Evolutionary conservation across 2,113 vertebrate species (phyloP), one percentile per base, ranked within the genome.

Genomic region (Aviceda subcristata): DNA sequence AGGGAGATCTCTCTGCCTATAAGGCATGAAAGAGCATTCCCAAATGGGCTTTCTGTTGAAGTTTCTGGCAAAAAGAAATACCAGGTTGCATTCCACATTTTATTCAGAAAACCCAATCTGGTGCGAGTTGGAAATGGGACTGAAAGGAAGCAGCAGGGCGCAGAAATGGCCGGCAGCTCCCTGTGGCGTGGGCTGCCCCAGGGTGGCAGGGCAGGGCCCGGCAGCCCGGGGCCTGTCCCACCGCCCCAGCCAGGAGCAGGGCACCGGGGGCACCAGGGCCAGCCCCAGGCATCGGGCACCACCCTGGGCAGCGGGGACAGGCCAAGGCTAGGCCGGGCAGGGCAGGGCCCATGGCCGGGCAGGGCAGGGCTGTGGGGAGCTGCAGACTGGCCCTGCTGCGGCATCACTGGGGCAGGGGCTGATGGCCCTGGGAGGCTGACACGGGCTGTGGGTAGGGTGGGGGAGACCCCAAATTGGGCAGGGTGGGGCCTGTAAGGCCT

Each of bases 221-320:
- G 36, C 36, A 87, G 46, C 34, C 57, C 2, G 3, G 48, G 24
- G 48, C 27, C 48, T 2, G 4, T 36, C 53, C 43, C 38, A 23
- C 32, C n/a, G 12, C 29, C n/a, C 39, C 14, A 23, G 50, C 11
- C 39, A 43, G 66, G 29, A 62, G 21, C 36, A 64, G 67, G 36
- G 19, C 41, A 13, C 17, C 0, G 0, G 43, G 39, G 26, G 19
- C 41, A 30, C 17, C 0, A 0, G 43, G 55, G 32, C 8, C n/a
- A 56, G 26, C 12, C 34, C 34, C 51, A 36, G 32, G 23, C 38
- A 63, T 4, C 12, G 6, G 57, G 41, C 16, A 57, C 12, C 24
- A 10, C 29, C 19, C 12, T 46, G 39, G 45, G 45, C 10, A 46
- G 45, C 5, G 8, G 24, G 67, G 39, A 39, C 1, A 1, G 46